These are phyloP conservation scores for Heliconius melpomene DNA, from an alignment of 1,140 invertebrate genomes.

Conservation along the genomic window DNA sequence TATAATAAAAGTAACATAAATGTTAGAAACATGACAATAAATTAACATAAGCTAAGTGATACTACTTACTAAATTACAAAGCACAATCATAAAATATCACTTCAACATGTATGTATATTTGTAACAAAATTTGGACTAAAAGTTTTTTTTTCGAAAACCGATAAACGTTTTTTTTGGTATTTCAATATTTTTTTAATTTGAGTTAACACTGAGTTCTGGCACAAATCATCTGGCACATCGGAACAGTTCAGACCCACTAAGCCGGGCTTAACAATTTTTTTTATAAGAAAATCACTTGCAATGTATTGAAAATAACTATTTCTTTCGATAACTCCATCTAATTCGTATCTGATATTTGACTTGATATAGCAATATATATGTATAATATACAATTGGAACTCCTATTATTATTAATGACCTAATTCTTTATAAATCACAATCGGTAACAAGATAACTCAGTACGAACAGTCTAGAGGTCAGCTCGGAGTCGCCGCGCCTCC, in stretches of 20 bases:
- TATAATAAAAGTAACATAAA: conserved; percentile 21
- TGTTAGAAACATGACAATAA: conserved; percentile 22
- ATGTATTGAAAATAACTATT: conserved; percentile 51
- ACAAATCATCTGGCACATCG: conserved; percentile 47
- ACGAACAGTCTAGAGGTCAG: conserved; percentile 70
- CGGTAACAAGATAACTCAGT: conserved; percentile 77
- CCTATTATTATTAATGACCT: conserved; percentile 80
- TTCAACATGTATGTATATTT: conserved; percentile 30
- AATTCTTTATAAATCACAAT: conserved; percentile 78
- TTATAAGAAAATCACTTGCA: conserved; percentile 42
- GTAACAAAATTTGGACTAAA: conserved; percentile 29
- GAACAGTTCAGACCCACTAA: conserved; percentile 49
- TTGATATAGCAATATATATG: conserved; percentile 73
- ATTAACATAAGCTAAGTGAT: conserved; percentile 29
- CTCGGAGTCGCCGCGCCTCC: conserved; percentile 44
- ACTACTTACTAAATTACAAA: conserved; percentile 25
- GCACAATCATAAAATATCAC: conserved; percentile 28
- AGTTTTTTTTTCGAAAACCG: conserved; percentile 11
- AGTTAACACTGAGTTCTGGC: conserved; percentile 37
- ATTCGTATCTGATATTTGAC: conserved; percentile 62
- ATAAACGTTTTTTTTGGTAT: conserved; percentile 27
- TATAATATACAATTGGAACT: conserved; percentile 81
- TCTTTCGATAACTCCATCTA: conserved; percentile 13
- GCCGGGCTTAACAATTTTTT: conserved; percentile 30
- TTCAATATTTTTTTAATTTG: conserved; percentile 7